phyloP scores from a whole-genome alignment of 2,888 invertebrate genomes.

The Thymelicus sylvestris region DNA sequence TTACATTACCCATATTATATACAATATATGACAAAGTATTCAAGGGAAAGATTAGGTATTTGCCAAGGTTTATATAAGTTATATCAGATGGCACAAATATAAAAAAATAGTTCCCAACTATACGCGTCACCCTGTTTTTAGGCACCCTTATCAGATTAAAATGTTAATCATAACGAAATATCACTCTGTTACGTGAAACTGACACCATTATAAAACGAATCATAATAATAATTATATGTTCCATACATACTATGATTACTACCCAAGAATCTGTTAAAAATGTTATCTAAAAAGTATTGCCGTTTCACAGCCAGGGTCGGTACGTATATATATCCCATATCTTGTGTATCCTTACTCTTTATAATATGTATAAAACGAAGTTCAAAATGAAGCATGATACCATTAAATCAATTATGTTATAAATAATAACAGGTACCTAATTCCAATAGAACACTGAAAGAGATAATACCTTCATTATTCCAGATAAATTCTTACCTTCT shows the following conservation, averaged over 20 bases:
- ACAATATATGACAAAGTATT: background rate
- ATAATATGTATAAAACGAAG: too few relatives aligned
- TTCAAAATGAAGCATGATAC: too few relatives aligned
- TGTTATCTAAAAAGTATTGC: slow-evolving; percentile 30
- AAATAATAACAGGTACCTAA: too few relatives aligned
- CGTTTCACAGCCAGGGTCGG: slow-evolving; percentile 33
- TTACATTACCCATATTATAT: background rate
- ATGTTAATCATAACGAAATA: slow-evolving; percentile 6
- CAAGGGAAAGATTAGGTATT: background rate
- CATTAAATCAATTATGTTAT: too few relatives aligned
- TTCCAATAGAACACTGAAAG: too few relatives aligned
- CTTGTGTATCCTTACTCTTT: background rate
- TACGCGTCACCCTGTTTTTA: slow-evolving; percentile 44
- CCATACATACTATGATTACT: background rate
- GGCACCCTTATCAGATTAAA: slow-evolving; percentile 63
- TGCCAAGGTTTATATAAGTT: background rate
- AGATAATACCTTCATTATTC: too few relatives aligned
- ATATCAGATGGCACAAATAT: background rate
- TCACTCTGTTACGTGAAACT: slow-evolving; percentile 8
- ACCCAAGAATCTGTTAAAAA: slow-evolving; percentile 16
- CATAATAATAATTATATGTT: slow-evolving; percentile 19
- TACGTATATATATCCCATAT: slow-evolving; percentile 14
- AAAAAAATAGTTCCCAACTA: slow-evolving; percentile 7
- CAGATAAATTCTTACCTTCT: too few relatives aligned
- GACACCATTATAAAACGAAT: slow-evolving; percentile 17